Evolutionary conservation across 2,797 vertebrate genomes (phyloP).

Genomic region (Oceanodroma leucorhoa): DNA sequence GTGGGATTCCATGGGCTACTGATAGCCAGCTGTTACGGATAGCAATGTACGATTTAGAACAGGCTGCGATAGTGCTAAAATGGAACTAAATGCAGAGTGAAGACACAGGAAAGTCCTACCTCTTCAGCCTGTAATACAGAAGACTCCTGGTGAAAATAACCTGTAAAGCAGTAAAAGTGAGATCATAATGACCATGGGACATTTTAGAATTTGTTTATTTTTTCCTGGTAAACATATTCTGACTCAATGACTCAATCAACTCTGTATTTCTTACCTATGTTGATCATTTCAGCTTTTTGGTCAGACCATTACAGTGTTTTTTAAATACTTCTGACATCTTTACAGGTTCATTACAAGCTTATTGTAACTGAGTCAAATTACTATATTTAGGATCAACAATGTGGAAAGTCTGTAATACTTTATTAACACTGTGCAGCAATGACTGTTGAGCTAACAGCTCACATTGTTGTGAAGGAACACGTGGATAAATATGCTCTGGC

Average conservation of each 20-base stretch:
- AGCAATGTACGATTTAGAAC: neutral
- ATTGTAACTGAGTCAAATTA: neutral
- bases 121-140: neutral
- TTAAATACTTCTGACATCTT: neutral
- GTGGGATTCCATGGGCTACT: neutral
- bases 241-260: neutral
- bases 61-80: neutral
- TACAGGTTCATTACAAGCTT: neutral
- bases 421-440: neutral
- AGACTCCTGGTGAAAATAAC: neutral
- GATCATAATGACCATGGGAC: neutral
- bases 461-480: neutral
- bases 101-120: neutral
- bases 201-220: neutral
- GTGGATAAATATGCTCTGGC: neutral
- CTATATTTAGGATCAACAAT: neutral
- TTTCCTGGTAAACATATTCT: neutral
- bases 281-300: neutral
- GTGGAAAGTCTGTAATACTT: neutral
- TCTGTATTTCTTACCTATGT: neutral
- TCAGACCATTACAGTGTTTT: neutral
- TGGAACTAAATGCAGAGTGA: neutral
- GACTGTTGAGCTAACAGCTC: neutral
- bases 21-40: neutral
- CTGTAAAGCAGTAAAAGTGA: neutral